Evolutionary conservation across 2,888 invertebrate species (phyloP).

Genomic region (Heliconius erato): DNA sequence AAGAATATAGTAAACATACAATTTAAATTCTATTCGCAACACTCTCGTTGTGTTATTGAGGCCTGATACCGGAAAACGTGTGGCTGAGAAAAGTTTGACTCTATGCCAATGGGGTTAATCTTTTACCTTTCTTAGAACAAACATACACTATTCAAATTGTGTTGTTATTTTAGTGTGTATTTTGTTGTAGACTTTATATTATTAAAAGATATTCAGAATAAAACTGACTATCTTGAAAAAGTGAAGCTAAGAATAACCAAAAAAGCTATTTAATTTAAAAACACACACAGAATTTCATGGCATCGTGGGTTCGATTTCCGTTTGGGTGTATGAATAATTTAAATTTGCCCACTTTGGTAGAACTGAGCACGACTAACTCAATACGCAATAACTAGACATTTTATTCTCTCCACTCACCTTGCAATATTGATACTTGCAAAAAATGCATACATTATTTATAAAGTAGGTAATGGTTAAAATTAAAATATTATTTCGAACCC

Average conservation of each 20-base stretch:
- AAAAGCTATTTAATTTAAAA: too few species aligned
- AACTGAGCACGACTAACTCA: too few species aligned
- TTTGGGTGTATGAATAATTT: too few species aligned
- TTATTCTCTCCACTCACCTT: neutral
- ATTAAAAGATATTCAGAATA: neutral
- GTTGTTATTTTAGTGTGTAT: neutral
- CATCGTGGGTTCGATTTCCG: too few species aligned
- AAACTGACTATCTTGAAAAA: too few species aligned
- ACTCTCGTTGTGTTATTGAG: constrained; percentile 34
- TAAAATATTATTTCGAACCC: too few species aligned
- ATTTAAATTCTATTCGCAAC: constrained; percentile 29
- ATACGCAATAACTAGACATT: too few species aligned
- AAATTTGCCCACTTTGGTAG: too few species aligned
- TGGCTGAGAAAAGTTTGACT: constrained; percentile 40
- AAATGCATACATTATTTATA: neutral
- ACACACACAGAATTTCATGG: too few species aligned
- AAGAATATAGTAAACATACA: neutral
- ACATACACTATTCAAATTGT: neutral
- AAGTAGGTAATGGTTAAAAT: too few species aligned
- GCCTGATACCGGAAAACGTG: constrained; percentile 38
- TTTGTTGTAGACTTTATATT: neutral
- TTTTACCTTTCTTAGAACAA: constrained; percentile 13
- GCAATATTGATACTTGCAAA: neutral
- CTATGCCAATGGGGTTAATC: constrained; percentile 46
- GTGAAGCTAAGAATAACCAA: too few species aligned